phyloP scores from a whole-genome alignment of 35 echinoderm and acorn worm genomes.

The Lytechinus pictus region DNA sequence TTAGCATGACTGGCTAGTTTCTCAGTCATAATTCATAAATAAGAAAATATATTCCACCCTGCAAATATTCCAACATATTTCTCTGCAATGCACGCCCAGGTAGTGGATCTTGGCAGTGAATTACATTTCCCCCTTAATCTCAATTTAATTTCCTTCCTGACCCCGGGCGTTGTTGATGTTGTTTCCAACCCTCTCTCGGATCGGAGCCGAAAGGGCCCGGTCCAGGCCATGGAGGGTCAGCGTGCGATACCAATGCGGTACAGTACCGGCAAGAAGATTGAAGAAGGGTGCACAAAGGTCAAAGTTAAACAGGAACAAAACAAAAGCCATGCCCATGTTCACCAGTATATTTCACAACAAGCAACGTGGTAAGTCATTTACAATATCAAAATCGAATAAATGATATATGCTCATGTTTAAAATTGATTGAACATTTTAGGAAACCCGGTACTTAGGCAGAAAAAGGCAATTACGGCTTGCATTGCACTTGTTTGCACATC shows the following conservation, averaged over 20 bases:
- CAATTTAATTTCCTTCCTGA: neutral
- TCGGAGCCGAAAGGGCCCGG: neutral
- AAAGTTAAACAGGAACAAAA: conserved; percentile 48
- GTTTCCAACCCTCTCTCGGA: neutral
- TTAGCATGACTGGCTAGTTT: too few relatives aligned
- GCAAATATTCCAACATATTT: too few relatives aligned
- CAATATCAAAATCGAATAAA: neutral
- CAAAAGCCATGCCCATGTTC: neutral
- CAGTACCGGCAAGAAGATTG: neutral
- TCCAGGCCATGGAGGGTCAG: neutral
- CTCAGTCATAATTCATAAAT: too few relatives aligned
- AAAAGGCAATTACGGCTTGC: neutral
- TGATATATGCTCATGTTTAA: neutral
- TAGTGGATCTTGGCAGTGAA: too few relatives aligned
- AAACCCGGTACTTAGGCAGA: neutral
- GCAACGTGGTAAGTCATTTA: neutral
- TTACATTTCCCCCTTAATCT: too few relatives aligned
- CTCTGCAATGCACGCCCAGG: too few relatives aligned
- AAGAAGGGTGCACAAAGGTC: conserved; percentile 34
- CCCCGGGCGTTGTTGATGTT: too few relatives aligned
- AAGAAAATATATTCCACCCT: too few relatives aligned
- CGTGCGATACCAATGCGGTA: neutral
- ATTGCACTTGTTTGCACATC: neutral
- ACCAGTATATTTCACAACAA: conserved; percentile 5
- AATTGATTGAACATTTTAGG: neutral